A percentile compares a stretch with the other conserved stretches of the same genome.
These are phyloP conservation scores for Hippocampus zosterae DNA, from an alignment of 2,113 vertebrate genomes.

Conservation along the genomic window DNA sequence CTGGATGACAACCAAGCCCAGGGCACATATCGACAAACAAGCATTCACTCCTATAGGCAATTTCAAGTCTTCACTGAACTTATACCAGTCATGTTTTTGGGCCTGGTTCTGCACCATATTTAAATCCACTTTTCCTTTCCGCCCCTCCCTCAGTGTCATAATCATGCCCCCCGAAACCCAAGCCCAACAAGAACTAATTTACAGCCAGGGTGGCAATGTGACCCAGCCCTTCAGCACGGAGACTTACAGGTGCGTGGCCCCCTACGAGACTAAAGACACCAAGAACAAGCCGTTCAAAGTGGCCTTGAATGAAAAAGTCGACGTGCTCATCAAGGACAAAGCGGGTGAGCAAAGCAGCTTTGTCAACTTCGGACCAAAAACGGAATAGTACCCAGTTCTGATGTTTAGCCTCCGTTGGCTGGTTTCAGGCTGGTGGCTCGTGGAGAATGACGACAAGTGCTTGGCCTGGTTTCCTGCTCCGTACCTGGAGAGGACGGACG, in stretches of 20 bases:
- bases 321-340: slow-evolving; percentile 85
- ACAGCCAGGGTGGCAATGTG: slow-evolving; percentile 20
- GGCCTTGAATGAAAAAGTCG: slow-evolving; percentile 68
- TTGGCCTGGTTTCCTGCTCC: slow-evolving; percentile 93
- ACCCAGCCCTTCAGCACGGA: slow-evolving; percentile 74
- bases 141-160: slow-evolving; percentile 70
- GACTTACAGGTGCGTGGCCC: slow-evolving; percentile 77
- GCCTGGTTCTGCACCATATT: background rate
- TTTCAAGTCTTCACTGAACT: background rate
- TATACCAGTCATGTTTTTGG: background rate
- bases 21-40: background rate
- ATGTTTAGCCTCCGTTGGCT: background rate
- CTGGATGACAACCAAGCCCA: background rate
- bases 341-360: slow-evolving; percentile 68
- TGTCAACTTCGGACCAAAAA: background rate
- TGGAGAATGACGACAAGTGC: slow-evolving; percentile 79
- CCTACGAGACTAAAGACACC: slow-evolving; percentile 81
- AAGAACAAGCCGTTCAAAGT: slow-evolving; percentile 78
- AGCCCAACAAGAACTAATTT: background rate
- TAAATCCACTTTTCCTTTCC: background rate
- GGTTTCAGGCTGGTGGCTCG: slow-evolving; percentile 90
- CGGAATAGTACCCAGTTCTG: background rate
- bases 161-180: slow-evolving; percentile 74
- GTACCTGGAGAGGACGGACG: slow-evolving; percentile 74
- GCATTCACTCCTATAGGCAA: background rate